Evolutionary conservation across 1,140 invertebrate genomes (phyloP), one percentile per base, ranked within the genome.

Genomic region (Drosophila sproati): DNA sequence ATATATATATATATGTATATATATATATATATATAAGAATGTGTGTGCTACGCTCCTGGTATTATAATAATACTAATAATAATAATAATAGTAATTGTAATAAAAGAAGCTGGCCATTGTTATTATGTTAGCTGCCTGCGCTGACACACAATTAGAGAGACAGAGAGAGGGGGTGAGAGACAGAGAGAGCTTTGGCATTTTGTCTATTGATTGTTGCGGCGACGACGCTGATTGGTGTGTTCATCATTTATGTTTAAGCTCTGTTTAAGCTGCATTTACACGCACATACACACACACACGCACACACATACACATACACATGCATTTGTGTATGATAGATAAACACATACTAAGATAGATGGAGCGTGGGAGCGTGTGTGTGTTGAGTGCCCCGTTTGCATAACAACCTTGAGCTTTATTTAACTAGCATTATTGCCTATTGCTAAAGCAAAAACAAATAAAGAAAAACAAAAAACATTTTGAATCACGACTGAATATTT

Each of bases 401-500:
- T 72, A 72, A 73, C 62, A 72, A 87, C 62, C 62, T 83, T 80
- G 83, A 88, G 83, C 83, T 88, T 88, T 88, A 82, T 87, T 82
- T 88, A 82, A 73, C 50, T 47, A 50, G 56, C 57, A 37, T 20
- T 48, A 66, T 60, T 37, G 55, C 41, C 47, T 45, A 55, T 66
- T 52, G 54, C 50, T 68, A 76, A 60, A 35, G 37, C 50, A 67
- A 51, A 71, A 34, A 29, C 3, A 39, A 43, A 66, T 20, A 56
- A 45, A 39, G 10, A 50, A 67, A 64, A 71, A 60, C 41, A 47
- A 45, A 47, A 67, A 70, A 79, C 51, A 73, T 73, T 83, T 77
- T 88, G 72, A 83, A 88, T 88, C 80, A 88, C 83, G 83, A 88
- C 83, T 88, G 83, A 88, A 88, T 20, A 20, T 88, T 88, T 89